phyloP scores from a whole-genome alignment of 2,797 vertebrate species.

The Cryptoblepharus egeriae region DNA sequence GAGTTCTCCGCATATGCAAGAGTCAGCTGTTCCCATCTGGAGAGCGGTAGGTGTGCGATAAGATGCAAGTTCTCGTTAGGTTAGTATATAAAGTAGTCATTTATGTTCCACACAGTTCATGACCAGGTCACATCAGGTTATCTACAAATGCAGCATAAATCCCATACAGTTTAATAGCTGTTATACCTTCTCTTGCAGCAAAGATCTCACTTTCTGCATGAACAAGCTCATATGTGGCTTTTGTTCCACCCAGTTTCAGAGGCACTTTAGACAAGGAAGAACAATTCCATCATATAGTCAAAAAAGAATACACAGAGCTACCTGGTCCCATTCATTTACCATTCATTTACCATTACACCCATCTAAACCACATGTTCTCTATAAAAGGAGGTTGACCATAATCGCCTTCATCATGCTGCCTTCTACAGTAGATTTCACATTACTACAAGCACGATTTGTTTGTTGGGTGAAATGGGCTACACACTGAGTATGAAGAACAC shows the following conservation, averaged over 20 bases:
- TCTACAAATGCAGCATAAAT: constrained; percentile 9
- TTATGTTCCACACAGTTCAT: constrained; percentile 49
- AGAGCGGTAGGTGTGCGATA: constrained; percentile 26
- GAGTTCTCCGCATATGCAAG: not conserved
- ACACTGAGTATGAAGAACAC: not conserved
- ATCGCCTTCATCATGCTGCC: not conserved
- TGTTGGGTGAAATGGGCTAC: not conserved
- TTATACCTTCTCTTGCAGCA: constrained; percentile 39
- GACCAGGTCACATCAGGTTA: constrained; percentile 18
- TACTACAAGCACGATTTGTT: not conserved
- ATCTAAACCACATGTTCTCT: not conserved
- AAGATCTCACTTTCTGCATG: not conserved
- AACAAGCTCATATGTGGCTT: constrained; percentile 33
- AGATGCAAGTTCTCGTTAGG: rapidly evolving
- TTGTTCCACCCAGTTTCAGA: constrained; percentile 50
- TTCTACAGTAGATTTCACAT: not conserved
- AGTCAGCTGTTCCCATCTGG: not conserved
- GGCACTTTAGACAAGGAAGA: not conserved
- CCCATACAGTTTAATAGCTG: constrained; percentile 37
- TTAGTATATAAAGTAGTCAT: constrained; percentile 24
- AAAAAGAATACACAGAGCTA: not conserved
- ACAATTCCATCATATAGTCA: rapidly evolving
- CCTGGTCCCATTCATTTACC: not conserved
- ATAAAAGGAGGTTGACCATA: not conserved
- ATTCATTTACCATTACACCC: not conserved